Evolutionary conservation across 2,888 invertebrate genomes (phyloP).

Genomic region (Scaptomyza parva): DNA sequence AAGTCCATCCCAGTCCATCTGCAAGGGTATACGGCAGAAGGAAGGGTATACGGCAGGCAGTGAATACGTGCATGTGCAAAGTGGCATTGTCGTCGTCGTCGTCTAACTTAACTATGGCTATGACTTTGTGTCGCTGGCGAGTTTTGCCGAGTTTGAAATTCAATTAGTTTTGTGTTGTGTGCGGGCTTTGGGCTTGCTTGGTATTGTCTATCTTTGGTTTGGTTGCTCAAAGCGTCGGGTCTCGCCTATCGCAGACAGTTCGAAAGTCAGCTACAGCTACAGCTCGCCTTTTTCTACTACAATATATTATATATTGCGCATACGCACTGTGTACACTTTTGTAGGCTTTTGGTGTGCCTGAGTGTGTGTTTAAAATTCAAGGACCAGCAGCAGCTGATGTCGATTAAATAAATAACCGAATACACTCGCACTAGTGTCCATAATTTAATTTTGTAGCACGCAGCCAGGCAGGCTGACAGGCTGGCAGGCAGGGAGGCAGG

Average conservation of each 20-base stretch:
- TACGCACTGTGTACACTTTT: conserved; percentile 48
- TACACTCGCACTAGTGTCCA: conserved; percentile 42
- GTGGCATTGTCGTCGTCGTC: conserved; percentile 35
- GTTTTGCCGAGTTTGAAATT: conserved; percentile 76
- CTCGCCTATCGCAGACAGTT: conserved; percentile 32
- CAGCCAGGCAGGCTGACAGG: conserved; percentile 4
- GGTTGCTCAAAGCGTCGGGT: conserved; percentile 23
- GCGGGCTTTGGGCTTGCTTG: conserved; percentile 54
- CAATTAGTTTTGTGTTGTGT: conserved; percentile 73
- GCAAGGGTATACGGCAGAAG: neutral
- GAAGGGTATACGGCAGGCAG: neutral
- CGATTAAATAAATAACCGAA: conserved; percentile 75
- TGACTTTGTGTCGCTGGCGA: conserved; percentile 70
- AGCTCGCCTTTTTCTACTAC: neutral
- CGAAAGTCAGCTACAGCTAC: conserved; percentile 26
- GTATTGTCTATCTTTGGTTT: conserved; percentile 41
- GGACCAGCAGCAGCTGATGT: conserved; percentile 52
- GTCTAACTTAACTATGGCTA: conserved; percentile 59
- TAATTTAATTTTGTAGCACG: conserved; percentile 67
- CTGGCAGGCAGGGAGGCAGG: conserved; percentile 4
- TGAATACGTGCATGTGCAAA: conserved; percentile 46
- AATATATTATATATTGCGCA: conserved; percentile 23
- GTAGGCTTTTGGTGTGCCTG: neutral
- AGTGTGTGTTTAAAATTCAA: conserved; percentile 61
- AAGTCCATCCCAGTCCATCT: neutral